Base-by-base conservation (phyloP, 1,140 invertebrate genomes). In the Centruroides sculpturatus region DNA sequence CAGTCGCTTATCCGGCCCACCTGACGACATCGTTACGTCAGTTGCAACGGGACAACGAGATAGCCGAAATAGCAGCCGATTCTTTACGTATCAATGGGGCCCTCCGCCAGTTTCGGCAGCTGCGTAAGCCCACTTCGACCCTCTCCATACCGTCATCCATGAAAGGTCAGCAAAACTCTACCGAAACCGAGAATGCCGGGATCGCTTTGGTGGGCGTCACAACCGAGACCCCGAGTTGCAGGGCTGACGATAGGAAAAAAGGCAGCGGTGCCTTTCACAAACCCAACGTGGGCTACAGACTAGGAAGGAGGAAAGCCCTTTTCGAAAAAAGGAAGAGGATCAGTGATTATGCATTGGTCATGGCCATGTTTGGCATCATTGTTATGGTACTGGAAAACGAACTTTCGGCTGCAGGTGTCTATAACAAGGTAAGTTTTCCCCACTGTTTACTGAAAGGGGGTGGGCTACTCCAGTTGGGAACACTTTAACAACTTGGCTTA, bases 361-460 rank as follows among this genome's bases (percentile, higher is more conserved):
- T 97, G 86, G 93, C 92, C 68, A 94, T 98, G 89, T 94, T 97
- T 77, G 94, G 94, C 68, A 97, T 98, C 77, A 86, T 94, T 73
- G 83, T 96, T 69, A 99, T 99, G 96, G 89, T 98, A 69, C 85
- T 98, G 76, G 95, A 99, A 81, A 98, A 97, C 78, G 95, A 99
- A 82, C 82, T 98, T 63, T 90, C 88, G 74, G 92, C 91, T 78
- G 90, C 91, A 71, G 83, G 85, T 68, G 84, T 96, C 70, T 96
- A 96, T 76, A 85, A 81, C 69, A 96, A 96, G 85, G 91, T 95
- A 74, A 81, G 77, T 70, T 12, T 52, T 23, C 23, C 23, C 23
- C 23, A 41, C 41, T 41, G 41, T 41, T 41, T 41, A 41, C 23
- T 23, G 23, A 0, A 23, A 23, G 23, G 23, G 23, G 23, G 23